Percentiles rank a stretch among this genome's conserved stretches.
phyloP scores from a whole-genome alignment of 2,797 vertebrate species.

The Acestrorhynchus altus region DNA sequence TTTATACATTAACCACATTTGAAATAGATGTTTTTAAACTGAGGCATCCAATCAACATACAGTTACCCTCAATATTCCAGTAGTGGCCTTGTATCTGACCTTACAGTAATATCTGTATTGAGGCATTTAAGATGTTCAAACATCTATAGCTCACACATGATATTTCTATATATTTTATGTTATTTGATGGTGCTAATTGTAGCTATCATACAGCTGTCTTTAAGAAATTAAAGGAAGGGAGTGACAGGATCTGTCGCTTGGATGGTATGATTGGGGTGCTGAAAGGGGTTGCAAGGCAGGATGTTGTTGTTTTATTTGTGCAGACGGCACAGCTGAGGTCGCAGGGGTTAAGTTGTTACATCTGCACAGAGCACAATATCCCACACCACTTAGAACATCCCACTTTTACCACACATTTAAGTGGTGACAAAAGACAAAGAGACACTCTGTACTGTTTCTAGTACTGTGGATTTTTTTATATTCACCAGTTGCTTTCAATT shows the following conservation, averaged over 20 bases:
- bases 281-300: conserved; percentile 68
- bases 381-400: conserved; percentile 58
- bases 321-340: conserved; percentile 76
- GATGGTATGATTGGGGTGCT: conserved; percentile 52
- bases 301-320: conserved; percentile 83
- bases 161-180: background rate
- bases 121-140: background rate
- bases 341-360: conserved; percentile 77
- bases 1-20: background rate
- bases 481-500: no score
- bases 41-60: background rate
- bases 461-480: background rate
- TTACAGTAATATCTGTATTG: background rate
- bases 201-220: background rate
- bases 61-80: background rate
- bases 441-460: background rate
- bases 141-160: background rate
- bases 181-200: background rate
- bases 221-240: conserved; percentile 36
- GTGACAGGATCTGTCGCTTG: conserved; percentile 72
- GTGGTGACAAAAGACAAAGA: conserved; percentile 1
- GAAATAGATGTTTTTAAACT: background rate
- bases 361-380: conserved; percentile 72
- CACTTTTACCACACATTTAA: conserved; percentile 25
- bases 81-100: background rate